Evolutionary conservation across 2,113 vertebrate species (phyloP).

Genomic region (Etia nguti): DNA sequence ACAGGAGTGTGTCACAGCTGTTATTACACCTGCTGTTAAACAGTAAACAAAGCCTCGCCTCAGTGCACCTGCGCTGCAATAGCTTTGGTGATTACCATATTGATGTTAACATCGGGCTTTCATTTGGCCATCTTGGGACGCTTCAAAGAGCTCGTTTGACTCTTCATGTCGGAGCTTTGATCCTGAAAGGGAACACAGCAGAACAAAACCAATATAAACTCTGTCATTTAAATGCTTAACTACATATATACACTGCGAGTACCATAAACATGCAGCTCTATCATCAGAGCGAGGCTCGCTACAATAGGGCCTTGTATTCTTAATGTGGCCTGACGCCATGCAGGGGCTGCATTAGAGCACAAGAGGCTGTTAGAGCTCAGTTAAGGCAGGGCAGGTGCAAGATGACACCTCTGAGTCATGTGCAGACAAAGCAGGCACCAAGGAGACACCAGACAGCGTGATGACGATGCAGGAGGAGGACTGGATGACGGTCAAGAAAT

Average conservation of each 20-base stretch:
- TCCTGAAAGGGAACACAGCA: background rate
- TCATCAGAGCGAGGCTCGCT: background rate
- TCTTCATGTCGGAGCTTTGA: background rate
- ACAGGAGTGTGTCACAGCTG: slow-evolving; percentile 21
- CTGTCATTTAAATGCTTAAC: background rate
- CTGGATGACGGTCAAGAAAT: background rate
- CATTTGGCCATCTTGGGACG: background rate
- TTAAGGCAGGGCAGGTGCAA: background rate
- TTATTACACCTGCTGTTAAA: slow-evolving; percentile 10
- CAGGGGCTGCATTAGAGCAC: background rate
- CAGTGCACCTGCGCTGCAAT: background rate
- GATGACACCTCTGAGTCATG: slow-evolving; percentile 31
- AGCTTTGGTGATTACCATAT: background rate
- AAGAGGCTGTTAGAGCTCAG: background rate
- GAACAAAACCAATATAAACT: slow-evolving; percentile 1
- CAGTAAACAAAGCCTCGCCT: slow-evolving; percentile 8
- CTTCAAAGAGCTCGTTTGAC: background rate
- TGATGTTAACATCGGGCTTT: background rate
- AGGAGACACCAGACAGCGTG: background rate
- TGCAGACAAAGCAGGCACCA: background rate
- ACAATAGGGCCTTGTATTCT: slow-evolving; percentile 1
- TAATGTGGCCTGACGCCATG: background rate
- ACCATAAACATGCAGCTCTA: background rate
- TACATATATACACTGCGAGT: background rate
- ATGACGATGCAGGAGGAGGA: background rate